phyloP scores from a whole-genome alignment of 2,888 invertebrate species.

The Lithophane ornitopus region DNA sequence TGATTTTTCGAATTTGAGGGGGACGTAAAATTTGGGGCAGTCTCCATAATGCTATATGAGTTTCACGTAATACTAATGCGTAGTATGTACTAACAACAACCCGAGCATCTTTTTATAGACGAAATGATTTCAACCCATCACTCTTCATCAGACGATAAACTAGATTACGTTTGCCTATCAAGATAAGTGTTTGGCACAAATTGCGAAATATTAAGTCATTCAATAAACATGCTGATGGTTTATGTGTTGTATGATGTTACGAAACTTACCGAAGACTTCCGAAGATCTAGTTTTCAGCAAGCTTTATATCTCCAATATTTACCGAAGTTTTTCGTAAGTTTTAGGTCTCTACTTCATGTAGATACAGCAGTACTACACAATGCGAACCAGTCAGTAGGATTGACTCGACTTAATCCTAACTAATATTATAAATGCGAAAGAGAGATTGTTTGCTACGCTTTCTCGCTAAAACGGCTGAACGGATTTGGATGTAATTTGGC shows the following conservation, averaged over 20 bases:
- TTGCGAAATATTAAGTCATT: slow-evolving; percentile 55
- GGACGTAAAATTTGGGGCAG: slow-evolving; percentile 7
- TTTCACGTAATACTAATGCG: neutral
- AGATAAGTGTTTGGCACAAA: slow-evolving; percentile 61
- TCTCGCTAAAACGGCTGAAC: too few relatives aligned
- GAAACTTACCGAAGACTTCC: neutral
- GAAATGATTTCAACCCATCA: slow-evolving; percentile 54
- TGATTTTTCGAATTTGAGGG: slow-evolving; percentile 33
- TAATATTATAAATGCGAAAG: too few relatives aligned
- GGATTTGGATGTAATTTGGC: too few relatives aligned
- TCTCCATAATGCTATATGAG: neutral
- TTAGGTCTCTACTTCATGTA: neutral
- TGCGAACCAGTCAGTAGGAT: neutral
- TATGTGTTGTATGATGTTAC: slow-evolving; percentile 8
- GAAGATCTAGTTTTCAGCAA: neutral
- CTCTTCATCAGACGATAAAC: slow-evolving; percentile 53
- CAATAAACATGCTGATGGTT: slow-evolving; percentile 26
- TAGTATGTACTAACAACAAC: slow-evolving; percentile 6
- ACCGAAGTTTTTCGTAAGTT: neutral
- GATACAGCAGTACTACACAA: neutral
- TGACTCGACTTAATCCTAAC: too few relatives aligned
- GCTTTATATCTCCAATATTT: neutral
- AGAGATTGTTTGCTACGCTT: too few relatives aligned
- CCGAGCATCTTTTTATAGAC: slow-evolving; percentile 40
- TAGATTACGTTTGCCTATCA: slow-evolving; percentile 56